Base-by-base conservation (phyloP, 2,797 vertebrate species). In the Pseudocheirus occidentalis region DNA sequence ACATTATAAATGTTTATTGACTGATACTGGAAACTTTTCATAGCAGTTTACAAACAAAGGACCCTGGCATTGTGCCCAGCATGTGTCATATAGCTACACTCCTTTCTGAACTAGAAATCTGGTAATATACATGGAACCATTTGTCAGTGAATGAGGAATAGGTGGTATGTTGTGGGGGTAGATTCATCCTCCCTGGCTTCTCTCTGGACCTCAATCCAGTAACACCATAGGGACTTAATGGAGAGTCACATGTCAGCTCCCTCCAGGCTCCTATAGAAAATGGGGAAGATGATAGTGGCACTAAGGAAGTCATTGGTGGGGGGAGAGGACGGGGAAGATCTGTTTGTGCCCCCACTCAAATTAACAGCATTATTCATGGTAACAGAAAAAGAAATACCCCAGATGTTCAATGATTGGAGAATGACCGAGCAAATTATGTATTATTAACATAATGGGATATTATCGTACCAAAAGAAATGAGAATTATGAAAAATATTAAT, bases 401-500 rank as follows among this genome's bases (percentile, higher is more conserved):
- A 73, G 13, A 73, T 73, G 62, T 73, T 34, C 62, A 73, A 40
- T 1, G 13, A 73, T 6, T 73, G 62, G 62, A 18, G 16, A 73
- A 18, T n/a, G 34, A 73, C 62, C 7, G 62, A 73, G 21, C 13
- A 73, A 40, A 73, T n/a, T 73, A 73, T 73, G 16, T 73, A 40
- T 73, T 73, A 73, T 73, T 73, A n/a, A n/a, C 34, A n/a, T n/a
- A 73, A 73, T 34, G 34, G 62, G 62, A n/a, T 73, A 73, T 73
- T n/a, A 73, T 21, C n/a, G 14, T 40, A 73, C 62, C 34, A 40
- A 73, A 73, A 73, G 73, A 87, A 87, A 87, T 11, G 21, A 50
- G 73, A 87, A 50, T 87, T 50, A 87, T 87, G 66, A 87, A 87
- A 81, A 87, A 87, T 87, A 87, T 87, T 50, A 87, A 87, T 87